A percentile compares a stretch with the other conserved stretches of the same genome.
These are phyloP conservation scores for Odontomachus brunneus DNA, from an alignment of 1,140 invertebrate species.

Conservation along the genomic window DNA sequence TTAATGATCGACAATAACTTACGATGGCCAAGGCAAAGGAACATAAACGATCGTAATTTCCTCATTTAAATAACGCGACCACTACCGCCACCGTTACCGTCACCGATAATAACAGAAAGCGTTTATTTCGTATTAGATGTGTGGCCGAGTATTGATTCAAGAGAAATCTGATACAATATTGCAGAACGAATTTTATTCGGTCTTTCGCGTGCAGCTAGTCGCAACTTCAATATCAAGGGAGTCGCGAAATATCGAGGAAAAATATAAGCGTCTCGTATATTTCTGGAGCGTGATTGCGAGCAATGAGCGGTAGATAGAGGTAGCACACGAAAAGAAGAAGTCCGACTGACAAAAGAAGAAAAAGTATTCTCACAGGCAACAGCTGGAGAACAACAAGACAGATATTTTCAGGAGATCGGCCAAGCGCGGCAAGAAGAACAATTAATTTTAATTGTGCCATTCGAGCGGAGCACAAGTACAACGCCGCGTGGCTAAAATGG, in stretches of 20 bases:
- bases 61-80: neutral
- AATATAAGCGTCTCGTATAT: neutral
- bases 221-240: no score
- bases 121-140: no score
- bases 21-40: neutral
- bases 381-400: constrained; percentile 63
- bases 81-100: no score
- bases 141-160: no score
- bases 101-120: no score
- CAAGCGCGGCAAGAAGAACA: constrained; percentile 70
- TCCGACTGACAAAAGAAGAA: constrained; percentile 3
- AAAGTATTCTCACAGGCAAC: constrained; percentile 55
- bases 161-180: no score
- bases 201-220: no score
- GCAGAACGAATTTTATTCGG: no score
- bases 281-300: neutral
- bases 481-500: constrained; percentile 76
- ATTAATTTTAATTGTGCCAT: constrained; percentile 83
- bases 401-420: constrained; percentile 68
- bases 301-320: neutral
- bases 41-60: neutral
- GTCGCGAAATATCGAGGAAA: no score
- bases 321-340: neutral
- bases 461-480: constrained; percentile 70
- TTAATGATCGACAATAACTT: constrained; percentile 34